These are phyloP conservation scores for Pituophis catenifer DNA, from an alignment of 2,113 vertebrate species.

Conservation along the genomic window DNA sequence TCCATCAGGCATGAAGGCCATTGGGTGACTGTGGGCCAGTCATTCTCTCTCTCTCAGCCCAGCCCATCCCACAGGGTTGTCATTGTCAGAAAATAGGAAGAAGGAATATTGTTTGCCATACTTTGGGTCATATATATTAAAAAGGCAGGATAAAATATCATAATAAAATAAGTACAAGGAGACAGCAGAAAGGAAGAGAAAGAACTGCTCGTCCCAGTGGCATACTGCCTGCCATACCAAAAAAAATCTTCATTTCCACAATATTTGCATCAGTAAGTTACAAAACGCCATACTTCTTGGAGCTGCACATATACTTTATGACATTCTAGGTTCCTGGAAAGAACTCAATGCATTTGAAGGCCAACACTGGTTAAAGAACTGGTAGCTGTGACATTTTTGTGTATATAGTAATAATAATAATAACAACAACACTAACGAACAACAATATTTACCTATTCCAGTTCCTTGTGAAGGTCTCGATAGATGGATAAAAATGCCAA, in stretches of 20 bases:
- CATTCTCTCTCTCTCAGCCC: background rate
- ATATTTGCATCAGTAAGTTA: background rate
- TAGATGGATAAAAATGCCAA: background rate
- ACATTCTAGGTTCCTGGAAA: background rate
- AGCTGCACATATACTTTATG: background rate
- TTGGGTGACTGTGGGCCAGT: background rate
- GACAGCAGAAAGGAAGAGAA: background rate
- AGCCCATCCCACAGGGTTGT: background rate
- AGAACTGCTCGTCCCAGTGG: background rate
- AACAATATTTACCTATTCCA: background rate
- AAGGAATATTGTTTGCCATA: background rate
- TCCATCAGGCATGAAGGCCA: background rate
- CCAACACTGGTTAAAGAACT: background rate
- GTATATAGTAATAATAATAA: background rate
- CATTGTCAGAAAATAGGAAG: background rate
- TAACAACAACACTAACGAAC: background rate
- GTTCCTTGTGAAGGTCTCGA: background rate
- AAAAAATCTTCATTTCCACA: background rate
- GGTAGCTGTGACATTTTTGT: background rate
- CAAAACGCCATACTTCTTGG: background rate
- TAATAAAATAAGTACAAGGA: background rate
- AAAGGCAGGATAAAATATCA: background rate
- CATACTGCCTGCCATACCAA: background rate
- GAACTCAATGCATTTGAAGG: background rate
- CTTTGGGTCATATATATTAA: background rate